phyloP scores from a whole-genome alignment of 2,797 vertebrate species.

The Phrynocephalus guinanensis region DNA sequence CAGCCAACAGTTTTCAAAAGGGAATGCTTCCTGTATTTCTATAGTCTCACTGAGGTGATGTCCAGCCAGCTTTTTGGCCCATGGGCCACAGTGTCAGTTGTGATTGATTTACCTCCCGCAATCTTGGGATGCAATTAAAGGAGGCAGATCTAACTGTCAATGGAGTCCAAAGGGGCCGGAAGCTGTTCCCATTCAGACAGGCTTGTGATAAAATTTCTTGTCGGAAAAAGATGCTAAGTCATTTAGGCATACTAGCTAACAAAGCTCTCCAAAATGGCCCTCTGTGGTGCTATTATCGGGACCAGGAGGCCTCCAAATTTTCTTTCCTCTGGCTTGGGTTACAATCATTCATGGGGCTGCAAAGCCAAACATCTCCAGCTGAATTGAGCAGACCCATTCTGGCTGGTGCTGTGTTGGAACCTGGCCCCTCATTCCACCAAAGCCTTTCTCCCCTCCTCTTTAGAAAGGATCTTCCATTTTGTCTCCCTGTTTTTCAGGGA shows the following conservation, averaged over 20 bases:
- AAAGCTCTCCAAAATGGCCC: slow-evolving; percentile 30
- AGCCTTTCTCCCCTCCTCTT: neutral
- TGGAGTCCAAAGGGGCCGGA: neutral
- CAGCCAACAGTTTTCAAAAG: too few relatives aligned
- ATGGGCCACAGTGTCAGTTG: slow-evolving; percentile 48
- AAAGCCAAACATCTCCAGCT: slow-evolving; percentile 48
- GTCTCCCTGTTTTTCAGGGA: neutral
- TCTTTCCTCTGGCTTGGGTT: slow-evolving; percentile 38
- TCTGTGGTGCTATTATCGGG: slow-evolving; percentile 8
- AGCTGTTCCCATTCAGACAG: slow-evolving; percentile 20
- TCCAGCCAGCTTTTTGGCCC: slow-evolving; percentile 49
- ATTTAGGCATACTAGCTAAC: slow-evolving; percentile 47
- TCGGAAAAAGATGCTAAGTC: slow-evolving; percentile 27
- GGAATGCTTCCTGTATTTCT: neutral
- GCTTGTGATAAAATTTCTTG: slow-evolving; percentile 28
- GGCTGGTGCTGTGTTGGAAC: neutral
- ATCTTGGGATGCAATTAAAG: slow-evolving; percentile 40
- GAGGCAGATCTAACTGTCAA: neutral
- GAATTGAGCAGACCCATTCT: slow-evolving; percentile 29
- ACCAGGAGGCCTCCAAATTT: fast-evolving
- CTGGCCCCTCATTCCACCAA: neutral
- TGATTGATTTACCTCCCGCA: slow-evolving; percentile 44
- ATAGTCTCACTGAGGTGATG: slow-evolving; percentile 31
- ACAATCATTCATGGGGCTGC: slow-evolving; percentile 29
- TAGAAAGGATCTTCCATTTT: neutral